These are phyloP conservation scores for Hypothenemus hampei DNA, from an alignment of 1,140 invertebrate species.

Conservation along the genomic window DNA sequence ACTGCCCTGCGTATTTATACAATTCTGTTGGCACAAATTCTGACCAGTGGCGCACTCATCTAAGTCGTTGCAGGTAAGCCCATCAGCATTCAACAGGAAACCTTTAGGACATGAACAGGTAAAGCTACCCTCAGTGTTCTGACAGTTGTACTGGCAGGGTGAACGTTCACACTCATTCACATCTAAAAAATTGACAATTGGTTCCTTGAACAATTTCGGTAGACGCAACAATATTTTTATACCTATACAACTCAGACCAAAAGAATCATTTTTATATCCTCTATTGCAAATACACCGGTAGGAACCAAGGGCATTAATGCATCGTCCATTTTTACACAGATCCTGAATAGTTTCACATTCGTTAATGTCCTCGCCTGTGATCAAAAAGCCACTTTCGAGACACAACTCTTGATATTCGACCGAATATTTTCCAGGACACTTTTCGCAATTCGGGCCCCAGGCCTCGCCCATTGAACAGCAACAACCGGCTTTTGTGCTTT, in stretches of 20 bases:
- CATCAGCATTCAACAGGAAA: slow-evolving; percentile 70
- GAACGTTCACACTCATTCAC: slow-evolving; percentile 69
- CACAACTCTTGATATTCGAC: slow-evolving; percentile 71
- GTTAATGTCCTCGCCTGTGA: slow-evolving; percentile 72
- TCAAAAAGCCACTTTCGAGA: slow-evolving; percentile 64
- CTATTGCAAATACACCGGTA: slow-evolving; percentile 64
- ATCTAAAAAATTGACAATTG: slow-evolving; percentile 48
- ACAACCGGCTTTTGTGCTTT: slow-evolving; percentile 69
- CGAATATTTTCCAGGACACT: slow-evolving; percentile 67
- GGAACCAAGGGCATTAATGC: slow-evolving; percentile 73
- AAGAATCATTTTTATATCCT: slow-evolving; percentile 58
- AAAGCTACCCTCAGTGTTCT: slow-evolving; percentile 74
- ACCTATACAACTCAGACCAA: slow-evolving; percentile 62
- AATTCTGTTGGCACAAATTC: slow-evolving; percentile 77
- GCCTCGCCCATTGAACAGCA: slow-evolving; percentile 85
- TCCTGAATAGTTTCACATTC: slow-evolving; percentile 74
- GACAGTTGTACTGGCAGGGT: slow-evolving; percentile 71
- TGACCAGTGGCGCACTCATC: slow-evolving; percentile 76
- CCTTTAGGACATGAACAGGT: slow-evolving; percentile 68
- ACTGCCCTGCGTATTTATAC: slow-evolving; percentile 77
- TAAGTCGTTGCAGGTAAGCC: slow-evolving; percentile 72
- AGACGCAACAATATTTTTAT: slow-evolving; percentile 23
- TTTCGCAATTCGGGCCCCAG: slow-evolving; percentile 79
- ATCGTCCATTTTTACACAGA: slow-evolving; percentile 69
- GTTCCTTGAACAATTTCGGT: background rate